Evolutionary conservation across 2,888 invertebrate genomes (phyloP).

Genomic region (Eilema sororculum): DNA sequence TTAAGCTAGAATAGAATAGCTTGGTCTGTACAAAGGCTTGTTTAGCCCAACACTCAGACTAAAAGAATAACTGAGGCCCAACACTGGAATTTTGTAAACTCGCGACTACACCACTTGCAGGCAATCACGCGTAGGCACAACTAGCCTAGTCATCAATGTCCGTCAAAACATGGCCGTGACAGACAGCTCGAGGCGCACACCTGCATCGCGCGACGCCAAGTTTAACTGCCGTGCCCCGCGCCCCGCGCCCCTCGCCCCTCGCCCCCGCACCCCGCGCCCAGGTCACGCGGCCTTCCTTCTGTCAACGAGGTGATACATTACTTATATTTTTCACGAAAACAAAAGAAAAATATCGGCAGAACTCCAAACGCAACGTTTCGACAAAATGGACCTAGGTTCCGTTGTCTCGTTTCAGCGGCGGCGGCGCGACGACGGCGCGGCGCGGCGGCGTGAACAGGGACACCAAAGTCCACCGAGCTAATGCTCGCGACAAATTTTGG

Average conservation of each 20-base stretch:
- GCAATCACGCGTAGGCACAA: not conserved
- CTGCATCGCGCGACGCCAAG: not conserved
- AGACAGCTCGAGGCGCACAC: not conserved
- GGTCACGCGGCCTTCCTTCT: conserved; percentile 1
- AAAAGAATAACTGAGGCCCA: no score
- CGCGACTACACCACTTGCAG: not conserved
- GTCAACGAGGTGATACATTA: not conserved
- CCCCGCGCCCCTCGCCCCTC: not conserved
- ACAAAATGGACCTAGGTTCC: not conserved
- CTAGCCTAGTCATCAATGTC: not conserved
- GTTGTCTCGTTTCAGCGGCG: not conserved
- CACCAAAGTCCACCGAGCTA: no score
- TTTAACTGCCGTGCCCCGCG: not conserved
- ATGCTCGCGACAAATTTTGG: no score
- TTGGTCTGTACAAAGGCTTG: no score
- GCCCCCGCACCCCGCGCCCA: not conserved
- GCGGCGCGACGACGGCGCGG: no score
- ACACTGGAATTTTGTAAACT: no score
- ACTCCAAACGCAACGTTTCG: no score
- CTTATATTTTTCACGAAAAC: not conserved
- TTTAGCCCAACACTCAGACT: no score
- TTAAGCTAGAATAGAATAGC: no score
- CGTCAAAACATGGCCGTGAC: not conserved
- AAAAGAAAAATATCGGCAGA: not conserved
- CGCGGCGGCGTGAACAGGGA: no score